Evolutionary conservation across 2,797 vertebrate genomes (phyloP).

Genomic region (Halcyon leucocephala): DNA sequence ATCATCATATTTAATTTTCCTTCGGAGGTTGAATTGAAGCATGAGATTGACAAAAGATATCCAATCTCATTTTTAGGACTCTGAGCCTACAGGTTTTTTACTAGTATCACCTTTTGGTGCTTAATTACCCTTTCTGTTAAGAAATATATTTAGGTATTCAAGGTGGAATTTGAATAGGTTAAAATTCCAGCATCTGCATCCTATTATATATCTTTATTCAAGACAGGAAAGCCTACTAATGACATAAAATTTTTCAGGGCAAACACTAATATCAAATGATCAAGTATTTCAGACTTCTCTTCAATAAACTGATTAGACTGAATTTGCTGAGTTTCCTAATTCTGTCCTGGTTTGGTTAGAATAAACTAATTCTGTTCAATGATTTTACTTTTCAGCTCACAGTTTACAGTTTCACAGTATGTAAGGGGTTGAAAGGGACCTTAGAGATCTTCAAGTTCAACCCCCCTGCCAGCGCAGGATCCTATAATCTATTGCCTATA

Average conservation of each 20-base stretch:
- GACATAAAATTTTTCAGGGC: neutral
- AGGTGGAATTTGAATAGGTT: neutral
- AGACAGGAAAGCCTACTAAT: neutral
- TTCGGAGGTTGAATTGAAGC: neutral
- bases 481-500: too few relatives aligned
- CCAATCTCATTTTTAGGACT: neutral
- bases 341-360: too few relatives aligned
- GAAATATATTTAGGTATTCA: neutral
- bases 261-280: neutral
- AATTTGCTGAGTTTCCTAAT: neutral
- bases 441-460: too few relatives aligned
- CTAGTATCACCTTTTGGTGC: neutral
- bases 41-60: neutral
- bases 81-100: neutral
- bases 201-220: neutral
- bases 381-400: too few relatives aligned
- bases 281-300: neutral
- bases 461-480: too few relatives aligned
- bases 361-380: too few relatives aligned
- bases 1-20: neutral
- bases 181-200: neutral
- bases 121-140: neutral
- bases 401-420: too few relatives aligned
- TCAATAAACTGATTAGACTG: neutral
- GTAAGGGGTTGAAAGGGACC: too few relatives aligned